Base-by-base conservation (phyloP, 2,113 vertebrate species). In the Pholis gunnellus region DNA sequence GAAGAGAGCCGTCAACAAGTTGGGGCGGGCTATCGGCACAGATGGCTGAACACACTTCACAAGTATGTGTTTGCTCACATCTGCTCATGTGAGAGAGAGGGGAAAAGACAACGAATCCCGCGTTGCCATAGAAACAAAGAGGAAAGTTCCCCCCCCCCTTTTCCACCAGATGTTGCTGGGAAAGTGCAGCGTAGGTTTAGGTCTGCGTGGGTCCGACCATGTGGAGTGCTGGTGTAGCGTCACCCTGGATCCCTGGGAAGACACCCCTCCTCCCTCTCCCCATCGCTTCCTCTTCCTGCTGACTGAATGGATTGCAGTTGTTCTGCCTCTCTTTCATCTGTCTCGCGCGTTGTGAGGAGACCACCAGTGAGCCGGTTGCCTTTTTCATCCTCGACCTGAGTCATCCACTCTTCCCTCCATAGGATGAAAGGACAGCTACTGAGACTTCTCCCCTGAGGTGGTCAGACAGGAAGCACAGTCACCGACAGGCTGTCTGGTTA, bases 101-200 rank as follows among this genome's bases (percentile, higher is more conserved):
- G 79, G 79, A 79, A 52, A 87, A 86, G 83, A 88, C 78, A 89
- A 89, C 38, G 34, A 78, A 88, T 86, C 82, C 89, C 34, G 54
- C 48, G 90, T 96, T 90, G 36, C 94, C 89, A 94, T 95, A 85
- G 94, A 93, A 95, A 96, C 94, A 86, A 67, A 77, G 77, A 85
- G 82, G 79, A 86, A 87, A 81, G 42, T 81, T 52, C 27, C 54
- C 71, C 79, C 82, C 17, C 74, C 22, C 46, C 50, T 11, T 2
- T 34, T 22, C 38, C 22, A 36, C 13, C 64, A 38, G 0, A 79
- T 73, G 70, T 74, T 84, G 75, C 79, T 84, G 29, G 71, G 73
- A 88, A 78, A 78, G 82, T 70, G 68, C 38, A 25, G 20, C 1
- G 11, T 54, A 60, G 66, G 57, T 70, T 81, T 72, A 65, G 64